Evolutionary conservation across 2,888 invertebrate species (phyloP).

Genomic region (Mystacides longicornis): DNA sequence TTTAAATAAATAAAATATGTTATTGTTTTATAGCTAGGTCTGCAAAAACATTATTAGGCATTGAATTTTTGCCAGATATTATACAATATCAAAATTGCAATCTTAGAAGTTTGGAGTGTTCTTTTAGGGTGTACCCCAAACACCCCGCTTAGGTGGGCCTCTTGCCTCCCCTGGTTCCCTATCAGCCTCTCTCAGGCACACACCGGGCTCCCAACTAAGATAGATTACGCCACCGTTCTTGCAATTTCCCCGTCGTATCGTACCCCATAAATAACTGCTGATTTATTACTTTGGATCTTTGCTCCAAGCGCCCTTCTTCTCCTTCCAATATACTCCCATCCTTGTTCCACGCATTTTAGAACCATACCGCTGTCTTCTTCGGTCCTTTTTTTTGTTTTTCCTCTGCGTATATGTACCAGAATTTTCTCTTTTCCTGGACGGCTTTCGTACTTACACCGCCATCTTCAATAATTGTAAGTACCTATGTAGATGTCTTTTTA

Average conservation of each 20-base stretch:
- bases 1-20: too few relatives aligned
- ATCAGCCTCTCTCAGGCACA: constrained; percentile 33
- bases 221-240: constrained; percentile 88
- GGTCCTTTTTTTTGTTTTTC: constrained; percentile 18
- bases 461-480: too few relatives aligned
- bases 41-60: too few relatives aligned
- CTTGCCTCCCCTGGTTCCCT: constrained; percentile 37
- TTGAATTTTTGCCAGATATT: too few relatives aligned
- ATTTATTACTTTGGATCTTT: constrained; percentile 63
- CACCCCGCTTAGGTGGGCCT: too few relatives aligned
- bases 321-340: constrained; percentile 12
- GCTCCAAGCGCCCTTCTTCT: constrained; percentile 19
- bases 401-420: constrained; percentile 7
- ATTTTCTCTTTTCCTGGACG: constrained; percentile 12
- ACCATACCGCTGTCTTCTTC: constrained; percentile 11
- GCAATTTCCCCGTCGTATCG: constrained; percentile 91
- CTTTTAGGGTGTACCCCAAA: too few relatives aligned
- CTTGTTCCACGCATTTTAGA: constrained; percentile 9
- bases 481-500: too few relatives aligned
- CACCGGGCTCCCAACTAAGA: constrained; percentile 62
- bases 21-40: too few relatives aligned
- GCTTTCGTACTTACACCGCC: too few relatives aligned
- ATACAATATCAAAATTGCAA: too few relatives aligned
- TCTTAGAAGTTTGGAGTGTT: too few relatives aligned
- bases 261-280: constrained; percentile 79